Evolutionary conservation across 1,140 invertebrate genomes (phyloP), one percentile per base, ranked within the genome.

Genomic region (Dendrolimus kikuchii): DNA sequence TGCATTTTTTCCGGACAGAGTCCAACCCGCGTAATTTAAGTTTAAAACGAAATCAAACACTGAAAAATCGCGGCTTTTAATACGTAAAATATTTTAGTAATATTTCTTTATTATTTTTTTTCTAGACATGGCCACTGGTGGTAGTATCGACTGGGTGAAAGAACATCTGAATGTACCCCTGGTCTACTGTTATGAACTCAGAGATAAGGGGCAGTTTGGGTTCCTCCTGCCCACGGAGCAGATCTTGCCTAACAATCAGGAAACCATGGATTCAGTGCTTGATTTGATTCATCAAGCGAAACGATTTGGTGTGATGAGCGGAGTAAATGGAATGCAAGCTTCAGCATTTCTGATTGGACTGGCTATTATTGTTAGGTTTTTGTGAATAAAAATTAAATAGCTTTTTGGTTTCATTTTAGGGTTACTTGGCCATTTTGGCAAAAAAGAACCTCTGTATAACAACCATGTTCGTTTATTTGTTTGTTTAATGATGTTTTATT

Each of bases 201-300:
- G 94, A 2, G 95, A 96, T 68, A 89, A 71, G 10, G 94, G 95
- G 38, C 54, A 72, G 23, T 88, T 91, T 61, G 95, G 95, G 1
- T 96, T 96, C 74, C n/a, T 95, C 0, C 87, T 97, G n/a, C 95
- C 95, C 1, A 85, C 91, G 7, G 79, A 89, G 40, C 91, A 95
- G 76, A 97, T 97, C 49, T 77, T 92, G 38, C 91, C 92, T 0
- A 94, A 92, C 40, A 90, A 88, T 9, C 71, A 90, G 55, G 95
- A 96, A 86, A 91, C 92, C 0, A 68, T 92, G 45, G 92, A 93
- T 60, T 92, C 92, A 0, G 54, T 93, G 3, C 48, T 93, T 1
- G 90, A 89, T 6, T 80, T 93, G 53, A 88, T 93, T 46, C 64
- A 89, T 37, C 89, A 91, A 60, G 90, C 89, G 0, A 77, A 77